Conservation (phyloP, 2,888 invertebrate genomes). For the Mamestra brassicae region DNA sequence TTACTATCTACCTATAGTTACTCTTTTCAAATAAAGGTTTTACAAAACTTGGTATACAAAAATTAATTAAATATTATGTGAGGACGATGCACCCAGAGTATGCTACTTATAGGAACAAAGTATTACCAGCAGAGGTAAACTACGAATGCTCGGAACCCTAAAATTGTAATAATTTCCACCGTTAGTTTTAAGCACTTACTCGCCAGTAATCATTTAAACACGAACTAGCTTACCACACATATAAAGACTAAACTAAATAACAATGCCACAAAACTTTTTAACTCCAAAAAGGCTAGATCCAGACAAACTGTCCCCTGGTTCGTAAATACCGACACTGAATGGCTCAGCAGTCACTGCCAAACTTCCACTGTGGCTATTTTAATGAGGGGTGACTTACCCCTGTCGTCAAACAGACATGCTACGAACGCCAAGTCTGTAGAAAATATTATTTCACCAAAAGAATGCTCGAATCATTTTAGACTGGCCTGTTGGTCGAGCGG, state of each 20-base stretch:
- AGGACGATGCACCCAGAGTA: no score
- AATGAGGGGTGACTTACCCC: constrained; percentile 43
- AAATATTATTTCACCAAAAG: no score
- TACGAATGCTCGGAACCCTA: no score
- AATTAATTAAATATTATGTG: no score
- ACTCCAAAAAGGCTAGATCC: neutral
- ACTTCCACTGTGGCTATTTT: constrained; percentile 55
- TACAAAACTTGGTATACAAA: no score
- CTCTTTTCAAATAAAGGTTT: no score
- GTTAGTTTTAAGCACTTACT: neutral
- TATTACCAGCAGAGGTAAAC: no score
- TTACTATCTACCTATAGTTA: no score
- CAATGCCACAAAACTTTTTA: constrained; percentile 3
- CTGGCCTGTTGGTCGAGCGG: no score
- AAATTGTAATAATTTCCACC: no score
- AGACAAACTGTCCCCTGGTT: constrained; percentile 25
- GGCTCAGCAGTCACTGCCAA: constrained; percentile 27
- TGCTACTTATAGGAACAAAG: no score
- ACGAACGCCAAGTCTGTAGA: neutral
- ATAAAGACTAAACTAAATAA: constrained; percentile 8
- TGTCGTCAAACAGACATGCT: neutral
- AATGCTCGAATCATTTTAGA: no score
- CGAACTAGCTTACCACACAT: neutral
- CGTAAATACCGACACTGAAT: constrained; percentile 22
- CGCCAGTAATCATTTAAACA: neutral